A percentile compares a stretch with the other conserved stretches of the same genome.
These are phyloP conservation scores for Macropus fuliginosus DNA, from an alignment of 2,797 vertebrate species.

Conservation along the genomic window DNA sequence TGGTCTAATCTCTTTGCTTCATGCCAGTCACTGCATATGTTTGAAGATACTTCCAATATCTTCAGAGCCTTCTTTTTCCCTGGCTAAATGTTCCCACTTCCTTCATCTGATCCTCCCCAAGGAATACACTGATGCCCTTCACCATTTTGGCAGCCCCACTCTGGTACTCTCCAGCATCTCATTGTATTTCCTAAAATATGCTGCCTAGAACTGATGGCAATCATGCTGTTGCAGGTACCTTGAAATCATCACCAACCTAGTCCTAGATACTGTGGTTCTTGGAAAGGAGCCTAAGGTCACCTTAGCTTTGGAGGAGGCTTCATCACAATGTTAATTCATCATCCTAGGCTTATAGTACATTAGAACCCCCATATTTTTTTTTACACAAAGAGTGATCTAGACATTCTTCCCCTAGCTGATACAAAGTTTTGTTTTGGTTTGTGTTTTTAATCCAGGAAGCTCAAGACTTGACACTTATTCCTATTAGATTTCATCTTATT, in stretches of 20 bases:
- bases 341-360: not conserved
- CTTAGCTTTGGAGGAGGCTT: not conserved
- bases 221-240: not conserved
- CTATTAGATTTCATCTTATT: not conserved
- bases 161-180: not conserved
- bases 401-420: not conserved
- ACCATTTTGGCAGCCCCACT: not conserved
- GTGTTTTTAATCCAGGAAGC: not conserved
- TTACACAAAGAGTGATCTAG: not conserved
- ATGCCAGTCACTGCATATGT: not conserved
- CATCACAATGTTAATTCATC: too few species aligned
- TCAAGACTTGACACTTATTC: not conserved
- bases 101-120: not conserved
- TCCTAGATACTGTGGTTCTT: not conserved
- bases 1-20: not conserved
- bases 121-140: not conserved
- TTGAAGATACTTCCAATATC: not conserved
- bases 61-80: not conserved
- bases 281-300: not conserved
- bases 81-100: not conserved
- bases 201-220: not conserved
- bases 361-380: not conserved
- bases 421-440: not conserved
- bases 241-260: not conserved
- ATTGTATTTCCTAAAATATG: not conserved